Conservation (phyloP, 2,113 vertebrate species). For the Pygoscelis adeliae region DNA sequence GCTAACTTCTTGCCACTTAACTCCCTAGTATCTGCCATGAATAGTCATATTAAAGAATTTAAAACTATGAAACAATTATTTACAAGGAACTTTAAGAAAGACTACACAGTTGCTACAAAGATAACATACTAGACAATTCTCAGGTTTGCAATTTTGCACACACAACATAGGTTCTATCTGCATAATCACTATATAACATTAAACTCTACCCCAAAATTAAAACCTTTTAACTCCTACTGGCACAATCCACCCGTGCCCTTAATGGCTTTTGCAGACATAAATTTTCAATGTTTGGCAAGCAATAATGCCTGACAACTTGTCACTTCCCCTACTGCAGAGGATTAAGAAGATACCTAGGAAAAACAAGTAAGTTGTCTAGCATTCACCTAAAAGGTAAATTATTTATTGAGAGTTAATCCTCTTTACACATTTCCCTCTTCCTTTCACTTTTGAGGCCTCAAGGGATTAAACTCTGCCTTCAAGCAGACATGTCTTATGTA, state of each 20-base stretch:
- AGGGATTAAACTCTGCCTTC: not conserved
- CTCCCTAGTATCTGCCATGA: not conserved
- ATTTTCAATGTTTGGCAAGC: not conserved
- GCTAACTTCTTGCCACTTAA: not conserved
- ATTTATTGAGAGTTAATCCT: constrained; percentile 16
- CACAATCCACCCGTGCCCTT: not conserved
- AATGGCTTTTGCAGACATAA: not conserved
- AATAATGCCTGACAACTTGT: not conserved
- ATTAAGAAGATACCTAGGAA: not conserved
- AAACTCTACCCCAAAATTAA: not conserved
- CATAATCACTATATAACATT: not conserved
- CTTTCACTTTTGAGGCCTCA: not conserved
- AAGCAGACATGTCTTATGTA: not conserved
- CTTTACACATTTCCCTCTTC: not conserved
- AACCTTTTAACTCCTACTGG: not conserved
- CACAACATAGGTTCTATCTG: not conserved
- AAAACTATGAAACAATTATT: not conserved
- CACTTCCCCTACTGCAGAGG: not conserved
- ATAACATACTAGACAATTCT: not conserved
- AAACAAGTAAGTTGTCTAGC: not conserved
- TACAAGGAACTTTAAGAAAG: not conserved
- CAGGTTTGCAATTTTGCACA: not conserved
- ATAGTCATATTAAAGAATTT: not conserved
- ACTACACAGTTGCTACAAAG: not conserved
- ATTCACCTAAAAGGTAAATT: not conserved